These are phyloP conservation scores for Theristicus caerulescens DNA, from an alignment of 2,113 vertebrate species.

Conservation along the genomic window DNA sequence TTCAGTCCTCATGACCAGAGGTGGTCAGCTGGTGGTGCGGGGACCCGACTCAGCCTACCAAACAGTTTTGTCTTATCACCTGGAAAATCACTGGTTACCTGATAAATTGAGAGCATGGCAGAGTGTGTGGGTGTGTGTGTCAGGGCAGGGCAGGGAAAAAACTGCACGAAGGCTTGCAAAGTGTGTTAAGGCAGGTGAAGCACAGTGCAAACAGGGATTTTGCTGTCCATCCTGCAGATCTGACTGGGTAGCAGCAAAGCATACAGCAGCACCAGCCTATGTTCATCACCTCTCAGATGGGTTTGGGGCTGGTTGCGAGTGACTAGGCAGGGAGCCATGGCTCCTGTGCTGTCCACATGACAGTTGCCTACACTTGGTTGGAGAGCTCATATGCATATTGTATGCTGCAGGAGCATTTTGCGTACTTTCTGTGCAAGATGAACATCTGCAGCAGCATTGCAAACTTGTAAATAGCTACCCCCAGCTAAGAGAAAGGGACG, in stretches of 20 bases:
- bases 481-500: neutral
- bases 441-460: neutral
- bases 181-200: neutral
- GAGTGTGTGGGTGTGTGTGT: neutral
- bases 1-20: neutral
- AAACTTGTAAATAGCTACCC: neutral
- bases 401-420: neutral
- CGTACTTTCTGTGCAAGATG: neutral
- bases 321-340: neutral
- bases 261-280: neutral
- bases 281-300: neutral
- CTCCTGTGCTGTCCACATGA: neutral
- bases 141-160: fast-evolving
- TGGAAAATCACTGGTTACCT: neutral
- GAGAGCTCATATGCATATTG: neutral
- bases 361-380: neutral
- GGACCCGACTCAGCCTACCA: neutral
- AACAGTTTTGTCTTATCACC: neutral
- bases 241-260: neutral
- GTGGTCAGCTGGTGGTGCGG: neutral
- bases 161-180: neutral
- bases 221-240: neutral
- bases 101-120: neutral
- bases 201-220: neutral
- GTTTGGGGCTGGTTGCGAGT: neutral